Evolutionary conservation across 2,797 vertebrate genomes (phyloP).

Genomic region (Sebastes cheni): DNA sequence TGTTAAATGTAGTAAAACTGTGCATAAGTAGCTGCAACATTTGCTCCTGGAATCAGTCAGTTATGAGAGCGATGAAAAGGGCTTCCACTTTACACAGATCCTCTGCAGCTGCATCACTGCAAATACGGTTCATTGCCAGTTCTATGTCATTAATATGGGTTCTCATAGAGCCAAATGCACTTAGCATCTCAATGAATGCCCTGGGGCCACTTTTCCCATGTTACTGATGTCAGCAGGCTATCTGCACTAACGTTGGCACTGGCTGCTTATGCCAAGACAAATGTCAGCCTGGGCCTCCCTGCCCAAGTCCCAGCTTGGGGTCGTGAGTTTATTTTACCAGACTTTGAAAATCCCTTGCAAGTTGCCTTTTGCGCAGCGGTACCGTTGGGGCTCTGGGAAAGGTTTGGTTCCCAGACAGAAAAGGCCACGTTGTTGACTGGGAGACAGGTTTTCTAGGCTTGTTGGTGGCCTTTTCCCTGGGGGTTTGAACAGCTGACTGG

Average conservation of each 20-base stretch:
- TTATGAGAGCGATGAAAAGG: not conserved
- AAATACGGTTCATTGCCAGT: conserved; percentile 12
- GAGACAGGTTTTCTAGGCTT: conserved; percentile 45
- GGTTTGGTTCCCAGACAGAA: conserved; percentile 78
- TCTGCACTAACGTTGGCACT: conserved; percentile 51
- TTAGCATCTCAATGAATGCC: conserved; percentile 27
- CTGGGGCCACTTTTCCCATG: conserved; percentile 64
- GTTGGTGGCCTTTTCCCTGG: conserved; percentile 34
- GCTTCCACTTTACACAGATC: conserved; percentile 11
- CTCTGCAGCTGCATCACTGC: conserved; percentile 12
- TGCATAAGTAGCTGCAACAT: not conserved
- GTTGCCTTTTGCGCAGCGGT: conserved; percentile 30
- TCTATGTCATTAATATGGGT: conserved; percentile 10
- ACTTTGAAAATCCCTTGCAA: conserved; percentile 51
- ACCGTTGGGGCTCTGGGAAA: conserved; percentile 73
- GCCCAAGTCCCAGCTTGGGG: conserved; percentile 50
- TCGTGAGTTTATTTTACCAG: conserved; percentile 57
- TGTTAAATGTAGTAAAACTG: not conserved
- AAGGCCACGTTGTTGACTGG: conserved; percentile 15
- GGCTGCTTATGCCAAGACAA: conserved; percentile 73
- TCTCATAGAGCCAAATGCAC: conserved; percentile 43
- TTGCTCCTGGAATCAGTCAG: not conserved
- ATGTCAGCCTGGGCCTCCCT: conserved; percentile 64
- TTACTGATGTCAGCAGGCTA: conserved; percentile 62
- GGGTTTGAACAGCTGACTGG: conserved; percentile 11